These are phyloP conservation scores for Drosophila santomea DNA, from an alignment of 1,140 invertebrate species.

Conservation along the genomic window DNA sequence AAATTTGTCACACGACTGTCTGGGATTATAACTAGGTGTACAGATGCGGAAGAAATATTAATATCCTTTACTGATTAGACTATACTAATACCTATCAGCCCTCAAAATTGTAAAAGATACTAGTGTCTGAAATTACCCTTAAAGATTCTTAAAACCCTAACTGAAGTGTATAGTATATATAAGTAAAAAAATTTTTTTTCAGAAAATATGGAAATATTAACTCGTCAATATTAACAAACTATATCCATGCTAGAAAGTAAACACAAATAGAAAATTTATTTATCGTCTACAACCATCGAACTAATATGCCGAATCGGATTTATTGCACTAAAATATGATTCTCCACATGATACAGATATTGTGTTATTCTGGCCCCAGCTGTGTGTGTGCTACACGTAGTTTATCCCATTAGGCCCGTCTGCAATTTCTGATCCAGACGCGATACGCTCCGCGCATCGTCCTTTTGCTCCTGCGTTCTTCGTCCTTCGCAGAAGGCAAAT, in stretches of 20 bases:
- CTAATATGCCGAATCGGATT: neutral
- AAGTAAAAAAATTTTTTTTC: no score
- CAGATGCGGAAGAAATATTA: neutral
- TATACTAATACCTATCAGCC: no score
- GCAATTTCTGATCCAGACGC: constrained; percentile 57
- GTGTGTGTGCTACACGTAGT: constrained; percentile 41
- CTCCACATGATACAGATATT: neutral
- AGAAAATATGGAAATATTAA: no score
- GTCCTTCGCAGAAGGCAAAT: constrained; percentile 47
- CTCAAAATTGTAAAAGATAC: no score
- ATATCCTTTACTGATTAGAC: no score
- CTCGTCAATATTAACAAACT: neutral
- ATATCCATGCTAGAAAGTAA: no score
- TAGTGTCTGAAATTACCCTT: no score
- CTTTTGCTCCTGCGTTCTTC: constrained; percentile 6
- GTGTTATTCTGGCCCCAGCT: constrained; percentile 8
- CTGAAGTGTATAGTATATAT: no score
- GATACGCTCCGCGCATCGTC: constrained; percentile 27
- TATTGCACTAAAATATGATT: neutral
- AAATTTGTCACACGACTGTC: constrained; percentile 45
- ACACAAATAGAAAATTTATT: neutral
- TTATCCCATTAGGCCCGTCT: constrained; percentile 76
- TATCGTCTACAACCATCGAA: neutral
- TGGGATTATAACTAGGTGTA: constrained; percentile 6
- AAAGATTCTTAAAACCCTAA: no score